These are phyloP conservation scores for Etheostoma nigrum DNA, from an alignment of 2,797 vertebrate species.

Conservation along the genomic window DNA sequence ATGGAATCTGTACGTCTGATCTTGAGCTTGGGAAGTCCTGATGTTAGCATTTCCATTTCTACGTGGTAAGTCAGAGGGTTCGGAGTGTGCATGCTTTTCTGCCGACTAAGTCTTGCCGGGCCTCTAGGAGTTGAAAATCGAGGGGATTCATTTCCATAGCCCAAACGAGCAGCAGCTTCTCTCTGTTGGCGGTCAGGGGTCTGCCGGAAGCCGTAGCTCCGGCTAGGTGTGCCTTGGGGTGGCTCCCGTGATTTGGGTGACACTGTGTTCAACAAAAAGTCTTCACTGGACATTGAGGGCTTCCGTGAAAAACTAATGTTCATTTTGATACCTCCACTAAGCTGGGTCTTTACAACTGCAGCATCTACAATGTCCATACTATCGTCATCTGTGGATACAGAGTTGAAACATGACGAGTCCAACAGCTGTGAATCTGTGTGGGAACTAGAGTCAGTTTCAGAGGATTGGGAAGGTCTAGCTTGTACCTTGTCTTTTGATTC, in stretches of 20 bases:
- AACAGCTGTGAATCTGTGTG: slow-evolving; percentile 72
- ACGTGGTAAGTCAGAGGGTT: slow-evolving; percentile 87
- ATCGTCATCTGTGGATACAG: slow-evolving; percentile 72
- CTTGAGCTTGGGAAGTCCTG: slow-evolving; percentile 92
- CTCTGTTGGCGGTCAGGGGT: slow-evolving; percentile 88
- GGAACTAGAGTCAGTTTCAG: slow-evolving; percentile 53
- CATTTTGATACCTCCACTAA: slow-evolving; percentile 76
- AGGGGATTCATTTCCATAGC: slow-evolving; percentile 64
- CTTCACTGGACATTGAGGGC: slow-evolving; percentile 57
- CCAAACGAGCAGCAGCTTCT: slow-evolving; percentile 86
- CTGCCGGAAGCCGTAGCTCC: slow-evolving; percentile 84
- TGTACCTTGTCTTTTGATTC: slow-evolving; percentile 5
- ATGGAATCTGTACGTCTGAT: slow-evolving; percentile 88
- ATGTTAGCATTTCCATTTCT: slow-evolving; percentile 92
- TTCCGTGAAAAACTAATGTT: slow-evolving; percentile 78
- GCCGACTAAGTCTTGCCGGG: slow-evolving; percentile 33
- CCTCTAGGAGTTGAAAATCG: slow-evolving; percentile 76
- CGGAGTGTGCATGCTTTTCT: slow-evolving; percentile 24
- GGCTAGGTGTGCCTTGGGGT: slow-evolving; percentile 15
- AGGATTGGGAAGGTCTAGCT: slow-evolving; percentile 27
- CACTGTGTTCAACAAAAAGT: slow-evolving; percentile 42
- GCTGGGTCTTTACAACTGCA: slow-evolving; percentile 71
- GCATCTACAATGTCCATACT: slow-evolving; percentile 80
- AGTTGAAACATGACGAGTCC: slow-evolving; percentile 71
- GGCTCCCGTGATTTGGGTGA: slow-evolving; percentile 44